These are phyloP conservation scores for Lochmaea capreae DNA, from an alignment of 2,888 invertebrate genomes.

Conservation along the genomic window DNA sequence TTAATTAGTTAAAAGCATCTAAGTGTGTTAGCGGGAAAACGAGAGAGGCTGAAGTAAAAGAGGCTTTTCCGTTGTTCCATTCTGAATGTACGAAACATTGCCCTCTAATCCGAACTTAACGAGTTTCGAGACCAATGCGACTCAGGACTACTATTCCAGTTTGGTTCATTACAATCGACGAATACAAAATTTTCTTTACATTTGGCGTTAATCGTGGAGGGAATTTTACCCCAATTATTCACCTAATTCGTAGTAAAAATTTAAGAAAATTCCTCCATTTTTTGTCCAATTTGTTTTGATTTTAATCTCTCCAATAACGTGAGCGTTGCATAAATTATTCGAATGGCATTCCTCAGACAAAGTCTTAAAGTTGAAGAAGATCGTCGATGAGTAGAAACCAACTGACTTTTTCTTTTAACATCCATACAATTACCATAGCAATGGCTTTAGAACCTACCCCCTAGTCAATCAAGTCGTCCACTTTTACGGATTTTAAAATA, in stretches of 20 bases:
- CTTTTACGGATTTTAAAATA: constrained; percentile 33
- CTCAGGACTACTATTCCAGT: constrained; percentile 39
- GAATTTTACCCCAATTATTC: background rate
- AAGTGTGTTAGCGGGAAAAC: constrained; percentile 53
- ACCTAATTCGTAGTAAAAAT: background rate
- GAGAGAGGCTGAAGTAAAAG: constrained; percentile 39
- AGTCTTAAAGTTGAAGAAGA: no score
- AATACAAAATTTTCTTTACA: background rate
- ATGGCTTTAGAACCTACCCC: constrained; percentile 49
- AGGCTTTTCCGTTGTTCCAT: constrained; percentile 42
- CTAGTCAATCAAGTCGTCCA: constrained; percentile 35
- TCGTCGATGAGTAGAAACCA: constrained; percentile 5
- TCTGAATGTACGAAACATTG: constrained; percentile 59
- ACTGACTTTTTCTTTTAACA: constrained; percentile 38
- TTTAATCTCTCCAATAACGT: no score
- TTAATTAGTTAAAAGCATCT: constrained; percentile 59
- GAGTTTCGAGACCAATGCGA: constrained; percentile 59
- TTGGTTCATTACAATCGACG: constrained; percentile 29
- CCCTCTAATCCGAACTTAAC: constrained; percentile 65
- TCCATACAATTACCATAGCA: constrained; percentile 63
- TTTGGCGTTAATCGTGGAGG: background rate
- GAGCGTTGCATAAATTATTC: no score
- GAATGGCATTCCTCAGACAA: no score
- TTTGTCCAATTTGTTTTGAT: no score
- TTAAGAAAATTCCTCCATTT: no score